phyloP scores from a whole-genome alignment of 2,888 invertebrate species.

The Tiliacea citrago region DNA sequence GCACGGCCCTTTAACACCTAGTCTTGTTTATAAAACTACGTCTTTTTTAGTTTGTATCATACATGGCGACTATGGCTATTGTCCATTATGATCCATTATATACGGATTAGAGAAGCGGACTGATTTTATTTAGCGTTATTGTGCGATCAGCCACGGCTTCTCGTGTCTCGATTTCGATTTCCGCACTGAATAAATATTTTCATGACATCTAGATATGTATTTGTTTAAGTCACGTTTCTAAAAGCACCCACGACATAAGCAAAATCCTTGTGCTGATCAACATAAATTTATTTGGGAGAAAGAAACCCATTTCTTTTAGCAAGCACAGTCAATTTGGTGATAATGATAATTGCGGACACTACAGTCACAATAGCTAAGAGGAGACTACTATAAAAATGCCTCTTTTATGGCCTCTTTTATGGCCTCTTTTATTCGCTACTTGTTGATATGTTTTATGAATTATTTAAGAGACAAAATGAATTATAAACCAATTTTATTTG shows the following conservation, averaged over 20 bases:
- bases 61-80: background rate
- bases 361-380: background rate
- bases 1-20: too few species aligned
- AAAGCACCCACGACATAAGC: background rate
- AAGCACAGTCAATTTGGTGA: background rate
- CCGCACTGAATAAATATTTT: background rate
- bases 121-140: too few species aligned
- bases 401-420: conserved; percentile 5
- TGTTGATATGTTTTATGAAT: conserved; percentile 42
- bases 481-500: background rate
- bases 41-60: background rate
- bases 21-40: background rate
- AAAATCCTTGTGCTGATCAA: background rate
- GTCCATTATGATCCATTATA: background rate
- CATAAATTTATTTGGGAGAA: background rate
- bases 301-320: background rate
- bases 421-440: conserved; percentile 17
- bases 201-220: background rate
- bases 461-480: too few species aligned
- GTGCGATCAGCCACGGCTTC: background rate
- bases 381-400: background rate
- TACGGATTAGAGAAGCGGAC: background rate
- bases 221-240: background rate
- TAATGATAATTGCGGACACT: conserved; percentile 14
- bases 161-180: background rate